Percentiles rank a stretch among this genome's conserved stretches.
Evolutionary conservation across 2,797 vertebrate genomes (phyloP).

Genomic region (Acipenser transmontanus): DNA sequence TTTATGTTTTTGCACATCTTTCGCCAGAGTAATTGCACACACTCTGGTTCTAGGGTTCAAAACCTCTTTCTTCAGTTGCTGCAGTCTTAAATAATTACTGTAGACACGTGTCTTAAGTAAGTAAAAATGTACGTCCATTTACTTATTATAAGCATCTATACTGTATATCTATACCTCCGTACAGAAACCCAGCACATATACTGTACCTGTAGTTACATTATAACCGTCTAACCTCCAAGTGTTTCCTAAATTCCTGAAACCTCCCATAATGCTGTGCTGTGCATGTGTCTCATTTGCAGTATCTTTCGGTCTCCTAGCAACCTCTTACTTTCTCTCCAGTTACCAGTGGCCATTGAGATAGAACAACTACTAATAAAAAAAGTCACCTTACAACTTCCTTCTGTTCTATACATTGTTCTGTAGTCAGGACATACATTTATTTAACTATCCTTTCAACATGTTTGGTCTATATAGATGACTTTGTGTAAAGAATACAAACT

Average conservation of each 20-base stretch:
- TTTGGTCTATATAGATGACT: neutral
- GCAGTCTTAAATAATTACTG: neutral
- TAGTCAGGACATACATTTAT: neutral
- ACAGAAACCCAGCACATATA: neutral
- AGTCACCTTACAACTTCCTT: conserved; percentile 2
- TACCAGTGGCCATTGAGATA: neutral
- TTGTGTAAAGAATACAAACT: too few relatives aligned
- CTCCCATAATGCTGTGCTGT: neutral
- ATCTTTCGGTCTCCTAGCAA: conserved; percentile 13
- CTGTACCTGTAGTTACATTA: neutral
- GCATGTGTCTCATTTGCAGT: neutral
- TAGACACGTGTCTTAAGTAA: too few relatives aligned
- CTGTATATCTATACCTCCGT: too few relatives aligned
- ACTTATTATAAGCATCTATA: too few relatives aligned
- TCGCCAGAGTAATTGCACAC: too few relatives aligned
- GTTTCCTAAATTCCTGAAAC: neutral
- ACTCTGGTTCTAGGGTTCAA: too few relatives aligned
- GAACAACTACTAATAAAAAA: neutral
- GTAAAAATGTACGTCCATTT: too few relatives aligned
- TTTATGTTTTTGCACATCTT: too few relatives aligned
- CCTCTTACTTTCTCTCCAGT: neutral
- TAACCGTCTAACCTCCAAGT: neutral
- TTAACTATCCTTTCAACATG: neutral
- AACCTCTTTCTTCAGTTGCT: neutral
- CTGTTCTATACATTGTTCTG: too few relatives aligned